Evolutionary conservation across 2,888 invertebrate species (phyloP).

Genomic region (Melipona beecheii): DNA sequence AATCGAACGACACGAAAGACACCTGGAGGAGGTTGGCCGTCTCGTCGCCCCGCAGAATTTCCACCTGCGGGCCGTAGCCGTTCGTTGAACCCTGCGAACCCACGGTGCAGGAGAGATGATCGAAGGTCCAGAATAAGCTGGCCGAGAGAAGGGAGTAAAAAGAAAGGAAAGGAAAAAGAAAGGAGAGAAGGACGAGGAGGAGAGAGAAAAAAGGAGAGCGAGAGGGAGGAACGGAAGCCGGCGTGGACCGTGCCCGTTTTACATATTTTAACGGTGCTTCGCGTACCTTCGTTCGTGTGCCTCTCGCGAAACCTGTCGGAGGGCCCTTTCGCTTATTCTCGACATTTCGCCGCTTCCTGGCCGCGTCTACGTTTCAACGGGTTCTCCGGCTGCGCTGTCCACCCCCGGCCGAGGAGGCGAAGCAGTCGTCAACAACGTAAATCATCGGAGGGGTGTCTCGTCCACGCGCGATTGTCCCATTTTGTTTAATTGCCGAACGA

Average conservation of each 20-base stretch:
- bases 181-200: slow-evolving; percentile 51
- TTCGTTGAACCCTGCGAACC: slow-evolving; percentile 76
- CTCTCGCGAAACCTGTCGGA: slow-evolving; percentile 57
- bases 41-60: slow-evolving; percentile 59
- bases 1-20: slow-evolving; percentile 36
- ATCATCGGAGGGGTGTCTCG: neutral
- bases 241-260: slow-evolving; percentile 73
- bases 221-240: slow-evolving; percentile 49
- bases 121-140: slow-evolving; percentile 71
- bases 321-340: slow-evolving; percentile 28
- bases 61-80: slow-evolving; percentile 74
- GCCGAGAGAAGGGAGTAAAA: slow-evolving; percentile 39
- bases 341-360: slow-evolving; percentile 32
- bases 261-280: slow-evolving; percentile 81
- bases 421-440: neutral
- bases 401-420: no score
- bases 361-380: slow-evolving; percentile 24
- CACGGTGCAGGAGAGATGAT: slow-evolving; percentile 68
- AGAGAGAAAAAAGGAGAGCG: slow-evolving; percentile 57
- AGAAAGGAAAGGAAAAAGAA: slow-evolving; percentile 53
- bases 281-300: slow-evolving; percentile 53
- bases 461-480: neutral
- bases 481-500: neutral
- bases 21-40: neutral
- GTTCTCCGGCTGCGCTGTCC: neutral